phyloP scores from a whole-genome alignment of 2,888 invertebrate genomes.

The Phalera bucephala region DNA sequence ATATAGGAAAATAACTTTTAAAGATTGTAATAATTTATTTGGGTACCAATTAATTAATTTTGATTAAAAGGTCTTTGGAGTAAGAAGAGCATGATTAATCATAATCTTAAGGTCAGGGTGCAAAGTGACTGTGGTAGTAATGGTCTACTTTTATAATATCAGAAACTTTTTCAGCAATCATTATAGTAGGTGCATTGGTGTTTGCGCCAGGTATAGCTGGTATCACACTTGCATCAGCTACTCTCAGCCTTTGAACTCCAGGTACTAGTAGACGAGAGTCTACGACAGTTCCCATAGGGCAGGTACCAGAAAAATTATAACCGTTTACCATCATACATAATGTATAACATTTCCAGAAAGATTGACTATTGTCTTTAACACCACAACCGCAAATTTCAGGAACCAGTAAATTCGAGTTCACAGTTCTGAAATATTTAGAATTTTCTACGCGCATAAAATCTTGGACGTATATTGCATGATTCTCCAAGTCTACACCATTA shows the following conservation, averaged over 20 bases:
- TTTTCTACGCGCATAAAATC: slow-evolving; percentile 47
- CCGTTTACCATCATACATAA: slow-evolving; percentile 85
- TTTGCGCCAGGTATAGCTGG: slow-evolving; percentile 85
- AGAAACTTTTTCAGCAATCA: slow-evolving; percentile 87
- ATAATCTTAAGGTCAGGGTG: too few relatives aligned
- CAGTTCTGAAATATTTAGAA: slow-evolving; percentile 57
- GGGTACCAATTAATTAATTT: too few relatives aligned
- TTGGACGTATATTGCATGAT: slow-evolving; percentile 54
- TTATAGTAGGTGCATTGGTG: slow-evolving; percentile 87
- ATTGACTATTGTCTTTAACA: slow-evolving; percentile 63
- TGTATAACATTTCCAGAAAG: slow-evolving; percentile 86
- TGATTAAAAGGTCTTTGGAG: too few relatives aligned
- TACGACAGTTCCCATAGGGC: slow-evolving; percentile 89
- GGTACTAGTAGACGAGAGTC: slow-evolving; percentile 84
- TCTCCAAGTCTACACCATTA: slow-evolving; percentile 72
- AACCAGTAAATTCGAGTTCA: slow-evolving; percentile 41
- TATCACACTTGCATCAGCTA: slow-evolving; percentile 90
- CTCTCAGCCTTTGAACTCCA: slow-evolving; percentile 84
- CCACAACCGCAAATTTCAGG: slow-evolving; percentile 24
- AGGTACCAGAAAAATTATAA: slow-evolving; percentile 87
- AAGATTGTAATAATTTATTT: too few relatives aligned
- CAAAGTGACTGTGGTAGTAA: too few relatives aligned
- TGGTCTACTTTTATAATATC: slow-evolving; percentile 26
- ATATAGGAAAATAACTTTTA: too few relatives aligned
- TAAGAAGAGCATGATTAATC: too few relatives aligned